Evolutionary conservation across 1,140 invertebrate genomes (phyloP).

Genomic region (Drosophila miranda): DNA sequence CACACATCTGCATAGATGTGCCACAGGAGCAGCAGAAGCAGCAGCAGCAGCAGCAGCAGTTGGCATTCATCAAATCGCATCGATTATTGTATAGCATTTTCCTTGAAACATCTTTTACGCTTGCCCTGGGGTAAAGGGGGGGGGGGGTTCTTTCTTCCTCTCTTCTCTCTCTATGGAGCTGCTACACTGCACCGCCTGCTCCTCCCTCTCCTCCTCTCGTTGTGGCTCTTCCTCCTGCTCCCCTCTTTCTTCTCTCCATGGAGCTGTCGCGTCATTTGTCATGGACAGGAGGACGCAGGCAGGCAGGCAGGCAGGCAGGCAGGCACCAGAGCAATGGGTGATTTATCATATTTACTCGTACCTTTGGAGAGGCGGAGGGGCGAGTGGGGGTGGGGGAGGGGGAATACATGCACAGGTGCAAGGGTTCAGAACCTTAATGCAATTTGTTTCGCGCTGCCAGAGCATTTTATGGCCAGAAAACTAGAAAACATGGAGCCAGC

Average conservation of each 20-base stretch:
- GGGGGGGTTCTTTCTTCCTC: too few species aligned
- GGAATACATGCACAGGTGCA: constrained; percentile 60
- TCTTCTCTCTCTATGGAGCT: background rate
- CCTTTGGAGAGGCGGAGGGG: constrained; percentile 17
- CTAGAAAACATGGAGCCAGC: constrained; percentile 31
- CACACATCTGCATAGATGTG: constrained; percentile 19
- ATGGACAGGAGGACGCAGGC: constrained; percentile 40
- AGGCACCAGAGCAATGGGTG: constrained; percentile 43
- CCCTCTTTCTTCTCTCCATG: too few species aligned
- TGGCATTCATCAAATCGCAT: constrained; percentile 78
- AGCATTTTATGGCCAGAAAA: constrained; percentile 68
- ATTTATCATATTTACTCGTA: constrained; percentile 73
- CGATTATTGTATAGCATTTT: constrained; percentile 65
- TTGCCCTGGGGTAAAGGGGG: too few species aligned
- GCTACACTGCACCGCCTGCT: background rate
- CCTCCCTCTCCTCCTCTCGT: background rate
- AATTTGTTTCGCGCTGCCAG: constrained; percentile 74
- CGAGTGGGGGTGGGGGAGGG: background rate
- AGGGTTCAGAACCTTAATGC: constrained; percentile 73
- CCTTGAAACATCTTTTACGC: constrained; percentile 2
- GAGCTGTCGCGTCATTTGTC: constrained; percentile 62
- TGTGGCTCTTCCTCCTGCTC: background rate
- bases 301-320: background rate
- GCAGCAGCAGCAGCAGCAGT: constrained; percentile 1
- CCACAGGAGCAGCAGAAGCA: background rate